Base-by-base conservation (phyloP, 2,888 invertebrate genomes). In the Mamestra brassicae region DNA sequence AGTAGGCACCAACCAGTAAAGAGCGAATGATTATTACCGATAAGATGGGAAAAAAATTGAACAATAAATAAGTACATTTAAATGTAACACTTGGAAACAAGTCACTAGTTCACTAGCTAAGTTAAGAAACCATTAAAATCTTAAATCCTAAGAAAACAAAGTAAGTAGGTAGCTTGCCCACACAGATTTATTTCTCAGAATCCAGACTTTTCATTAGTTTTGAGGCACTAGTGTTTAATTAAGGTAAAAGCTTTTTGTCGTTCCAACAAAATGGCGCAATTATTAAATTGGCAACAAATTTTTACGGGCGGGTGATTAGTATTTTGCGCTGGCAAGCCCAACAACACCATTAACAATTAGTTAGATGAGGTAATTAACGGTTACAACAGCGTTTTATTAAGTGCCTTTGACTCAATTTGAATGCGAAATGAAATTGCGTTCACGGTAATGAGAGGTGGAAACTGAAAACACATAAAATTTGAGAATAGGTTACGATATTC, bases 241-340 rank as follows among this genome's bases (percentile, higher is more conserved):
- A 65, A n/a, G 38, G 17, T 67, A 74, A 80, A 83, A 83, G 74
- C 77, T 45, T 66, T 80, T 55, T n/a, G 60, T 70, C 64, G 60
- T 77, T 62, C 57, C 34, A 68, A 34, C 26, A 65, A 54, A 3
- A 74, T 68, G 72, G 58, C 60, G 50, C 67, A 67, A 68, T 81
- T 72, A 78, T 72, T 81, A 74, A 70, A 81, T 81, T 84, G 78
- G 81, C 74, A 78, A 83, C 70, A 83, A 64, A 70, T 70, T 83
- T 76, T 80, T 60, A 80, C 69, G 42, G 54, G 36, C 38, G 47
- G 26, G 72, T 62, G 78, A 80, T 69, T 62, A 74, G 60, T 72
- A 76, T 80, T 83, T 77, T 67, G 57, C 38, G 74, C 77, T 77
- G 80, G 77, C 71, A 83, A 77, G 62, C 61, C 76, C 58, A 55